phyloP scores from a whole-genome alignment of 2,888 invertebrate genomes.

The Ceramica pisi region DNA sequence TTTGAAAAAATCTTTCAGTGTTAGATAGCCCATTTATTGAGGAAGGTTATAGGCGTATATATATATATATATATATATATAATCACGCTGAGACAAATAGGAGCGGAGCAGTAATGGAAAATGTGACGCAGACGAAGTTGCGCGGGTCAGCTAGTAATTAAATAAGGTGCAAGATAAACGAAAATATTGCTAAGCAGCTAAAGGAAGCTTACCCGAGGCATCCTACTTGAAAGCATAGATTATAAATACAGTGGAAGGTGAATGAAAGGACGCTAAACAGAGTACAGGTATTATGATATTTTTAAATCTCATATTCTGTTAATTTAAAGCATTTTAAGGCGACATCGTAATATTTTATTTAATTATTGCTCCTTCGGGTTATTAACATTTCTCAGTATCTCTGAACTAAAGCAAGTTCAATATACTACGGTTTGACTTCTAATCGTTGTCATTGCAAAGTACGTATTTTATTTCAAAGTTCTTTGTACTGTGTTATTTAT shows the following conservation, averaged over 20 bases:
- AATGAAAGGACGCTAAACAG: not conserved
- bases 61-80: too few relatives aligned
- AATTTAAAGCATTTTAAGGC: constrained; percentile 7
- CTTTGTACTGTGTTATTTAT: constrained; percentile 29
- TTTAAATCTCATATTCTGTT: too few relatives aligned
- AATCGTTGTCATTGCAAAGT: constrained; percentile 41
- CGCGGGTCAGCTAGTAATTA: too few relatives aligned
- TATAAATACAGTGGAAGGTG: not conserved
- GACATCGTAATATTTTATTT: not conserved
- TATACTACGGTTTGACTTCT: constrained; percentile 39
- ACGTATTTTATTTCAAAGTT: constrained; percentile 34
- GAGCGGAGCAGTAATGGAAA: too few relatives aligned
- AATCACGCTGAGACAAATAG: too few relatives aligned
- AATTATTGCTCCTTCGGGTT: constrained; percentile 12
- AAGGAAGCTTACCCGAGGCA: not conserved
- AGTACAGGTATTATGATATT: too few relatives aligned
- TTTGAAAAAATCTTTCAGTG: too few relatives aligned
- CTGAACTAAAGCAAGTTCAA: constrained; percentile 25
- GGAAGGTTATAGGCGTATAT: too few relatives aligned
- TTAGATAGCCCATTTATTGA: too few relatives aligned
- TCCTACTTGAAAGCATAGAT: too few relatives aligned
- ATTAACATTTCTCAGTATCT: constrained; percentile 36
- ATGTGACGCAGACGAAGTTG: too few relatives aligned
- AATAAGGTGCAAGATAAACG: not conserved
- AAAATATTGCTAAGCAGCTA: not conserved